Evolutionary conservation across 1,140 invertebrate genomes (phyloP), one percentile per base, ranked within the genome.

Genomic region (Liolophura sinensis): DNA sequence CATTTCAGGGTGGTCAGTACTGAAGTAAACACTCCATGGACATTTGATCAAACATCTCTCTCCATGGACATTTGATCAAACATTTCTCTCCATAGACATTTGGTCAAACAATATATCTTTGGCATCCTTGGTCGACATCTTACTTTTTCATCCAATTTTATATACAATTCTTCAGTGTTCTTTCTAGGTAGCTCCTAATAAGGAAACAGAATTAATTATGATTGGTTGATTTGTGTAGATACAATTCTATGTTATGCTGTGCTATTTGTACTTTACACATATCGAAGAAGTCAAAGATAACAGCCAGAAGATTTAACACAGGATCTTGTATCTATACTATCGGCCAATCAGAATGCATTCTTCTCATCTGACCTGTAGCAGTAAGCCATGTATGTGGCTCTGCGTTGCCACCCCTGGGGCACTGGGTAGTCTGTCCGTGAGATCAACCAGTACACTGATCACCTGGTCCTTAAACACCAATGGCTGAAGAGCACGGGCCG

Each of bases 401-500:
- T 87, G 84, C n/a, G 60, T 63, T n/a, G 77, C 60, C 48, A 64
- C 64, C 15, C 68, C 48, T 58, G 67, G 61, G 61, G 83, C 65
- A 0, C 22, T 27, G 18, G 77, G 75, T 24, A 82, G 31, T 51
- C 62, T 55, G 58, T 70, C 60, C 24, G 82, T 63, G 22, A 82
- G 67, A 1, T 78, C 57, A 40, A 48, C 51, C 54, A 80, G 51
- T 14, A 79, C 70, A n/a, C 50, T 57, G 5, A 57, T 75, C 63
- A 83, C 61, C 62, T 81, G 74, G 63, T 80, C 78, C 56, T 82
- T 80, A 5, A 86, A 84, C 4, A 92, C 81, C 69, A 93, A 79
- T 40, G 90, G 86, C 31, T 88, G 86, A 14, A 91, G 79, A 55
- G 92, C 89, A 85, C 87, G 87, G 14, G 90, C 89, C 59, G 90